Evolutionary conservation across 2,113 vertebrate genomes (phyloP).

Genomic region (Burhinus oedicnemus): DNA sequence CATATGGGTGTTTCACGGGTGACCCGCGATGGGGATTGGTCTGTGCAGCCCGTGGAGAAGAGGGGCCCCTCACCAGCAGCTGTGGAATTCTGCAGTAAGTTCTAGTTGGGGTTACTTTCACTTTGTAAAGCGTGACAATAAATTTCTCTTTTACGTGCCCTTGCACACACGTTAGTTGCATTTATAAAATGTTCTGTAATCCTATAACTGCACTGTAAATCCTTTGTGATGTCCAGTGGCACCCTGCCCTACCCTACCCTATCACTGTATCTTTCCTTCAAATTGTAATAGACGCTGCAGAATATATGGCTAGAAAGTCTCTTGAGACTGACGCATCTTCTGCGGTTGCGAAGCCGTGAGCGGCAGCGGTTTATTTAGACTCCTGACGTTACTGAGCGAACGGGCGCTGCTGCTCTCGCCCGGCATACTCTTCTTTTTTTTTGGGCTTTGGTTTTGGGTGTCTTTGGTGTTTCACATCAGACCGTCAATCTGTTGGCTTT

Average conservation of each 20-base stretch:
- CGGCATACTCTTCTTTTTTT: no score
- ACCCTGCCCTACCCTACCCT: constrained; percentile 74
- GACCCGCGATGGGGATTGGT: background rate
- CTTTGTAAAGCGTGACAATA: constrained; percentile 51
- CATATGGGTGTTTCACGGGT: constrained; percentile 10
- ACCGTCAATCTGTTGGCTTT: constrained; percentile 68
- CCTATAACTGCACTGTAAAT: constrained; percentile 81
- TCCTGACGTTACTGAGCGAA: constrained; percentile 55
- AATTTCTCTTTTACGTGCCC: constrained; percentile 50
- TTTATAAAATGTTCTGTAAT: constrained; percentile 92
- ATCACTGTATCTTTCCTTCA: constrained; percentile 75
- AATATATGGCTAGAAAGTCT: constrained; percentile 73
- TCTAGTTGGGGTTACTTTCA: constrained; percentile 55
- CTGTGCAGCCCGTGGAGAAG: constrained; percentile 35
- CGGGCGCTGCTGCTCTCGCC: constrained; percentile 45
- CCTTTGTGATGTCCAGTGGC: constrained; percentile 71
- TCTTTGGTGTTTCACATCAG: constrained; percentile 56
- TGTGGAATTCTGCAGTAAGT: constrained; percentile 38
- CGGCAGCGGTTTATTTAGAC: constrained; percentile 71
- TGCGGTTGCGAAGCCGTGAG: constrained; percentile 75
- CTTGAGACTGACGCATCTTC: constrained; percentile 64
- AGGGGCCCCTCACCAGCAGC: constrained; percentile 67
- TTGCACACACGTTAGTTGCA: constrained; percentile 88
- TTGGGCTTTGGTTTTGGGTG: constrained; percentile 41
- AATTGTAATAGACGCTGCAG: constrained; percentile 71